A percentile compares a stretch with the other conserved stretches of the same genome.
These are phyloP conservation scores for Neodiprion virginianus DNA, from an alignment of 1,140 invertebrate species.

Conservation along the genomic window DNA sequence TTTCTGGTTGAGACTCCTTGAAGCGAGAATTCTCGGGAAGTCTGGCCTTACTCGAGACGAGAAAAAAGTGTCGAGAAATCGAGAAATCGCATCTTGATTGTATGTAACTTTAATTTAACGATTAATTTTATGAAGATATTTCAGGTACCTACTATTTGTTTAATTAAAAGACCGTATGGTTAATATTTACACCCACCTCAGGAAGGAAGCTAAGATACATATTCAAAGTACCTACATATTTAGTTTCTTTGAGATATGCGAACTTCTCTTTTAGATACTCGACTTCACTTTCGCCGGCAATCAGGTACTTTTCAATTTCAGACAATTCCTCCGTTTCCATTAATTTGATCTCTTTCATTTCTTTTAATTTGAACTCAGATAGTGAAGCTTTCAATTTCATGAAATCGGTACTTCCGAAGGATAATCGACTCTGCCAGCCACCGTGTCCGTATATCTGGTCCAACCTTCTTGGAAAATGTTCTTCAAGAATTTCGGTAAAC, in stretches of 20 bases:
- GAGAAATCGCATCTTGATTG: no score
- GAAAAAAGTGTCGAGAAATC: no score
- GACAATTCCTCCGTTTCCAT: conserved; percentile 40
- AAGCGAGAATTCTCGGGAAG: conserved; percentile 80
- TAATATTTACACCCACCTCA: no score
- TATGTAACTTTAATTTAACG: no score
- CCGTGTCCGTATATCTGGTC: conserved; percentile 77
- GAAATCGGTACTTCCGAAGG: conserved; percentile 77
- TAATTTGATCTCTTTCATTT: conserved; percentile 39
- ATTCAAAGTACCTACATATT: conserved; percentile 33
- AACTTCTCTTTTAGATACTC: conserved; percentile 70
- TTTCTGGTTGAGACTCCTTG: conserved; percentile 93
- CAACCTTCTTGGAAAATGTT: conserved; percentile 80
- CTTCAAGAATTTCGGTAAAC: conserved; percentile 67
- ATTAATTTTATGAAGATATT: no score
- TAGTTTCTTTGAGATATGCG: conserved; percentile 68
- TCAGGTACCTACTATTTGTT: no score
- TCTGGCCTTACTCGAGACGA: conserved; percentile 83
- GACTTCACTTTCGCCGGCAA: conserved; percentile 47
- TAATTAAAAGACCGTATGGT: no score
- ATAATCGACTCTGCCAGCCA: conserved; percentile 65
- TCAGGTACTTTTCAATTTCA: conserved; percentile 44
- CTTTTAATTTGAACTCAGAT: conserved; percentile 40
- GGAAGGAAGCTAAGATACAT: no score
- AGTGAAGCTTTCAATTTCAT: conserved; percentile 70